Evolutionary conservation across 2,888 invertebrate species (phyloP), one percentile per base, ranked within the genome.

Genomic region (Andrena bucephala): DNA sequence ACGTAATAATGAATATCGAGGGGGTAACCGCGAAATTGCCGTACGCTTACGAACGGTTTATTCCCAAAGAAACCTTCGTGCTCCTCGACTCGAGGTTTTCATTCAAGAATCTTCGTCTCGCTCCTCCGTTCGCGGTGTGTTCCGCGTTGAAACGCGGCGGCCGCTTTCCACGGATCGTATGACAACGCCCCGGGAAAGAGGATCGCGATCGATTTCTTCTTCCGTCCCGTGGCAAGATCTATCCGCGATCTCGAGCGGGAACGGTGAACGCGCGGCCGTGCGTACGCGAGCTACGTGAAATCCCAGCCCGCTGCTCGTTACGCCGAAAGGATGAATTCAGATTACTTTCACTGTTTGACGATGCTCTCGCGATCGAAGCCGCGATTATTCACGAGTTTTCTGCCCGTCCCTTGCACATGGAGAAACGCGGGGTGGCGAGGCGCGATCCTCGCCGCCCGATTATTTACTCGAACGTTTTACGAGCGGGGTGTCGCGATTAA

Each of bases 341-440:
- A 84, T 80, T 82, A 85, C 89, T 89, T 89, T 89, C 87, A 89
- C 89, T 83, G 77, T 77, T 84, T 68, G 73, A 69, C 74, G 77
- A 85, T 76, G 82, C 75, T 74, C 24, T 71, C 24, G 67, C 83
- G 77, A 77, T 84, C 82, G 60, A 57, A 68, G 75, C 62, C 31
- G 62, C 63, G 78, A 85, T 82, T 77, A 81, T 36, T 29, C 78
- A 24, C 48, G 36, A 33, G 71, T 68, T 68, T 70, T 77, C 48
- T 50, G 24, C 54, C 50, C 36, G 29, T 31, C 54, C n/a, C 5
- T 20, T 13, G 42, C 42, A 4, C 27, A 10, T 1, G 13, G 42
- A 42, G 42, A 42, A 42, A 42, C 36, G 36, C 42, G 36, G 36
- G 10, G 36, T 2, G 13, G 36, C 13, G 36, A 13, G 42, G 42